These are phyloP conservation scores for Ceratitis capitata DNA, from an alignment of 1,140 invertebrate genomes.

Conservation along the genomic window DNA sequence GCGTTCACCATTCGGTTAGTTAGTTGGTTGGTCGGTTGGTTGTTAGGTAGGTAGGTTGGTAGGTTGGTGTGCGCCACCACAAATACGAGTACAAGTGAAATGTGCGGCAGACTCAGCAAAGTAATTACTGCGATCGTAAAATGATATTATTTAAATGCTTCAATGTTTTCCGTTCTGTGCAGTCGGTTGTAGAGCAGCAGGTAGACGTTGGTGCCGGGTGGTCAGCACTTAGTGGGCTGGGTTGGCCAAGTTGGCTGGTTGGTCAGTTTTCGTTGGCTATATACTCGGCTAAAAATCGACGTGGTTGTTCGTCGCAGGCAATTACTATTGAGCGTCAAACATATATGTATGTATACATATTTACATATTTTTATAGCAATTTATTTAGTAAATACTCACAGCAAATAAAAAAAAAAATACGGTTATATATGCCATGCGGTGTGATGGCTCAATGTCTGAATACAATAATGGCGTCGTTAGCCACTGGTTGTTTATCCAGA, in stretches of 20 bases:
- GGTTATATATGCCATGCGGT: too few relatives aligned
- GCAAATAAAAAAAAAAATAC: too few relatives aligned
- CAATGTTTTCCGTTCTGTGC: neutral
- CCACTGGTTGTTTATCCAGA: too few relatives aligned
- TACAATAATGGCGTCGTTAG: too few relatives aligned
- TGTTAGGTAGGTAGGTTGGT: neutral
- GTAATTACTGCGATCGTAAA: slow-evolving; percentile 64
- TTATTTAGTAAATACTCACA: too few relatives aligned
- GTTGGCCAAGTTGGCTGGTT: neutral
- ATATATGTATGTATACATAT: too few relatives aligned
- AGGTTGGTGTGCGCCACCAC: neutral
- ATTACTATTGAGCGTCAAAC: too few relatives aligned
- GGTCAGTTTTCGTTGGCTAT: neutral
- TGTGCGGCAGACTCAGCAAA: slow-evolving; percentile 60
- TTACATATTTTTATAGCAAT: too few relatives aligned
- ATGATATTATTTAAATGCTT: slow-evolving; percentile 53
- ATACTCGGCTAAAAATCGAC: neutral
- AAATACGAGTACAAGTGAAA: slow-evolving; percentile 10
- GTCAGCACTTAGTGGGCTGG: neutral
- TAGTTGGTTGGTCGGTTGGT: neutral
- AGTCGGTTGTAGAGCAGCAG: neutral
- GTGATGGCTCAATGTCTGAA: too few relatives aligned
- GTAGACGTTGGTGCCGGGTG: neutral
- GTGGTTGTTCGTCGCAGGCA: too few relatives aligned
- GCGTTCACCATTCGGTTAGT: neutral